These are phyloP conservation scores for Acomys russatus DNA, from an alignment of 2,797 vertebrate species.

Conservation along the genomic window DNA sequence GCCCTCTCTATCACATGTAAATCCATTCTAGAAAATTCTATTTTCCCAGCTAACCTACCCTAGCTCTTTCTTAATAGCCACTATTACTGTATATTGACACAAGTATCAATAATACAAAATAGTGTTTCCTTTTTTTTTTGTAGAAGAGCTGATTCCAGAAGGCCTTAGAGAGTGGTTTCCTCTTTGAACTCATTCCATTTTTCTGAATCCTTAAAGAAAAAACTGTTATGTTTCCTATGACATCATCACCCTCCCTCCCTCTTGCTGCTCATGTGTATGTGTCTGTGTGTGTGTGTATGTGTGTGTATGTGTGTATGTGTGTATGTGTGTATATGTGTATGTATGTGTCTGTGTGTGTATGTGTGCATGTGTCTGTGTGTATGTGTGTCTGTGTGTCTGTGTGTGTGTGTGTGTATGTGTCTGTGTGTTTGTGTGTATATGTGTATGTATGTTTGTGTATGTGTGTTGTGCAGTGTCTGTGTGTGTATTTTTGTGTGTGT, in stretches of 20 bases:
- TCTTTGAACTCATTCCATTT: neutral
- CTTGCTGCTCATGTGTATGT: too few species aligned
- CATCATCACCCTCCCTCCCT: neutral
- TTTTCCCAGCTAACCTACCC: conserved; percentile 16
- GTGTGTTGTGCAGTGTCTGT: neutral
- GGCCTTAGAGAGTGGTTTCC: neutral
- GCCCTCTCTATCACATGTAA: neutral
- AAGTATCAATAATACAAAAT: neutral
- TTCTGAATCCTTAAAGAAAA: neutral
- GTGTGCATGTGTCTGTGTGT: neutral
- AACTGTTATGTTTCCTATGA: neutral
- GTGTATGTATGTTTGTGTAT: too few species aligned
- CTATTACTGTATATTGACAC: neutral
- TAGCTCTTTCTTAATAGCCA: neutral
- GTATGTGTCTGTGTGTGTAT: neutral
- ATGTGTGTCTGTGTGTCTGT: neutral
- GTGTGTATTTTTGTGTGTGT: too few species aligned
- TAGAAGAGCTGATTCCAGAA: neutral
- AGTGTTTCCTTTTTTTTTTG: neutral
- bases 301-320: too few species aligned
- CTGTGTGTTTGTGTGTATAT: neutral
- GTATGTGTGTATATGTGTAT: too few species aligned
- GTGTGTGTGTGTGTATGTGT: neutral
- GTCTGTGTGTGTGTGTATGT: neutral
- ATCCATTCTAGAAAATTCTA: neutral